Base-by-base conservation (phyloP, 2,797 vertebrate genomes). In the Lycodopsis pacificus region DNA sequence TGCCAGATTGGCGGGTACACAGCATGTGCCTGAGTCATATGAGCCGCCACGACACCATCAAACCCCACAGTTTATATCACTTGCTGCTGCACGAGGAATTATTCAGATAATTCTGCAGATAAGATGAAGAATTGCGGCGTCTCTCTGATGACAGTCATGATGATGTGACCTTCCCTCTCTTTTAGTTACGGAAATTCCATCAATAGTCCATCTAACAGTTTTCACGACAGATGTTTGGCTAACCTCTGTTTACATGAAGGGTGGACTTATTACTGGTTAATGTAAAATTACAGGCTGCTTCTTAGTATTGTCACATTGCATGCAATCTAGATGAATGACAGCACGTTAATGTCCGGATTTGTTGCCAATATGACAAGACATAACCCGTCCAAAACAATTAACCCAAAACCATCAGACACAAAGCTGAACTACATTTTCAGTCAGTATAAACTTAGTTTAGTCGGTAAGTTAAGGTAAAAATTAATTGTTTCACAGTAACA, bases 1-100 rank as follows among this genome's bases (percentile, higher is more conserved):
- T 82, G 88, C 86, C 91, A 92, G 90, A 90, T 93, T 93, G 89
- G 82, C 68, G 87, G 89, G 90, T 91, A 86, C 89, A 93, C 87
- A 87, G 86, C 36, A 82, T 87, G 86, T 0, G 73, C 49, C 84
- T 92, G 89, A 93, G 82, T 93, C 91, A 93, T 91, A 86, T 51
- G 70, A 85, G 82, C 83, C 6, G 73, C 79, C 70, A 79, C 67
- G 38, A 86, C 82, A 80, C 88, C 88, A 79, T 77, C 79, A 73
- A 81, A 82, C 84, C 83, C 83, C 34, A 19, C 34, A n/a, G 68
- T 82, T 82, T 75, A 79, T 59, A 59, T 62, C 83, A 69, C 70
- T 84, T 65, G 64, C 57, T 84, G 63, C 68, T 82, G 69, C 57
- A 67, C 22, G 36, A 84, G 59, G 71, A 79, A 78, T 68, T 73